A percentile compares a stretch with the other conserved stretches of the same genome.
Evolutionary conservation across 2,113 vertebrate species (phyloP).

Genomic region (Balaeniceps rex): DNA sequence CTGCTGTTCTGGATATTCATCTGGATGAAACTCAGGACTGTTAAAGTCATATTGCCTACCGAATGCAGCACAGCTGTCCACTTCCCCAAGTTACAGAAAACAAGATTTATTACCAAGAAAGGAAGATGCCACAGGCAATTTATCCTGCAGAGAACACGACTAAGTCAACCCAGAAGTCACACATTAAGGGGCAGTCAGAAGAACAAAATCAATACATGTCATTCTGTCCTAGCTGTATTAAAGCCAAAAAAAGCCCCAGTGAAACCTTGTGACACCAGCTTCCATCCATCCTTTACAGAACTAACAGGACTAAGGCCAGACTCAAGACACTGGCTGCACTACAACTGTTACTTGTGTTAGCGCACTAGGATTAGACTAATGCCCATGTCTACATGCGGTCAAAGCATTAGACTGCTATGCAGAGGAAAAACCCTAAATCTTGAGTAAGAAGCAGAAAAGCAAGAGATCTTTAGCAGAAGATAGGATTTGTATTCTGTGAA

Average conservation of each 20-base stretch:
- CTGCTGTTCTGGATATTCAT: neutral
- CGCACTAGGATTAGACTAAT: neutral
- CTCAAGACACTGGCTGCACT: neutral
- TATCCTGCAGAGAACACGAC: neutral
- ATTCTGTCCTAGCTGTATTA: neutral
- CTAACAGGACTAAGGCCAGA: neutral
- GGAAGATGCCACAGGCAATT: neutral
- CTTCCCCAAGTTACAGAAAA: neutral
- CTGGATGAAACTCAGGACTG: neutral
- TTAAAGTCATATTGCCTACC: neutral
- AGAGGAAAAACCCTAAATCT: neutral
- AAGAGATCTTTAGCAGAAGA: neutral
- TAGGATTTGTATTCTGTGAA: neutral
- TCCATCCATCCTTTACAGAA: neutral
- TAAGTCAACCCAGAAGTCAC: neutral
- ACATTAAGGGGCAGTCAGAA: neutral
- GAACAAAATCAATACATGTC: neutral
- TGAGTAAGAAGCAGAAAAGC: neutral
- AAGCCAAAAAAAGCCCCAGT: neutral
- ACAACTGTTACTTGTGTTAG: neutral
- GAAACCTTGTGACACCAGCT: neutral
- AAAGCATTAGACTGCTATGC: neutral
- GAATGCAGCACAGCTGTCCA: neutral
- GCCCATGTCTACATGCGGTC: neutral
- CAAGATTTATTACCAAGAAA: neutral